Base-by-base conservation (phyloP, 37 sponge, comb jelly and placozoan species). In the Aplysina aerophoba region DNA sequence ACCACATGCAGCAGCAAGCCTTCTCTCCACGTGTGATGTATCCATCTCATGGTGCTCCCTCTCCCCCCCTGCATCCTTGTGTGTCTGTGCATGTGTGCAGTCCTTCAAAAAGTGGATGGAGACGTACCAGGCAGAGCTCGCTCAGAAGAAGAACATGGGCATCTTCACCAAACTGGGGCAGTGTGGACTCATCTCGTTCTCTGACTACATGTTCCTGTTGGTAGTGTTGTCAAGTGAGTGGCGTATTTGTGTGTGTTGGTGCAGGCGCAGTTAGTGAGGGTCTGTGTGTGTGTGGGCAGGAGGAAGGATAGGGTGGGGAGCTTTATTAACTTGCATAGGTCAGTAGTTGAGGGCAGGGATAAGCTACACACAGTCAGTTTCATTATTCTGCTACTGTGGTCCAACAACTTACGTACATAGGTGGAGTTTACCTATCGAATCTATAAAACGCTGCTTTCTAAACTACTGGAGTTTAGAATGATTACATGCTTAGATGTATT, bases 161-260 rank as follows among this genome's bases (percentile, higher is more conserved):
- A 59, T 96, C 6, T 93, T 96, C 59, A 27, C 83, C 36, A 84
- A 74, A 53, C 59, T 96, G 36, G 87, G 87, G 0, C 64, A 86
- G 25, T 44, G 79, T 83, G 94, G 93, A 15, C 87, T 94, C 31
- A 89, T 97, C 31, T 92, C 92, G 0, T 94, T 94, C 73, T 94
- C 94, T 67, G 99, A 98, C 81, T 98, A 93, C 63, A 84, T 98
- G n/a, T 98, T 98, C 88, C 91, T 98, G 1, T 83, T 98, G 11
- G 96, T 96, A 16, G 87, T 96, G 28, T 66, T 98, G 31, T 85
- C 95, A 36, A 94, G 95, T 94, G 59, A 85, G 94, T 86, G 1
- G 94, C 83, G 15, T 44, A 56, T 58, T n/a, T 56, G 94, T 94
- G 59, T 85, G 94, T 86, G 15, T 44, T n/a, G n/a, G 62, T 58